Evolutionary conservation across 2,797 vertebrate species (phyloP).

Genomic region (Coracias cyanogaster): DNA sequence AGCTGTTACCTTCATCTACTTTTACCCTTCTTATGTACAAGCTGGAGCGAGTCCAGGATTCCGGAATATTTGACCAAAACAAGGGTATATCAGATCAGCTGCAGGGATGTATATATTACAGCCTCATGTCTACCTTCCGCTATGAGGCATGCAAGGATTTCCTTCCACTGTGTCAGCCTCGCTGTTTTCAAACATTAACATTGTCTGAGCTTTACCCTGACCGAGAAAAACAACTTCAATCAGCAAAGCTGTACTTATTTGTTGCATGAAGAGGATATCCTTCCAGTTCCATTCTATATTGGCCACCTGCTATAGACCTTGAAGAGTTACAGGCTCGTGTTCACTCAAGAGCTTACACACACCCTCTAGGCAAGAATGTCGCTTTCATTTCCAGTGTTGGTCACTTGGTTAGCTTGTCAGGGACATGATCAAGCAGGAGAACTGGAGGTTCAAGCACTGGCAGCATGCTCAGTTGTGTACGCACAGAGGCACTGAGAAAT

Average conservation of each 20-base stretch:
- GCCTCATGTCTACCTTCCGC: constrained; percentile 40
- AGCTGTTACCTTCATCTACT: constrained; percentile 9
- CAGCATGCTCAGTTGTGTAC: fast-evolving
- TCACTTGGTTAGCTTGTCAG: not conserved
- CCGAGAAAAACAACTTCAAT: constrained; percentile 54
- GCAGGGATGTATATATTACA: constrained; percentile 42
- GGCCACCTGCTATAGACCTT: constrained; percentile 40
- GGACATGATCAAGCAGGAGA: not conserved
- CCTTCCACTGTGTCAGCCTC: constrained; percentile 63
- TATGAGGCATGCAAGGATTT: constrained; percentile 65
- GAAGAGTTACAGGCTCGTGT: not conserved
- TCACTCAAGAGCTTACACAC: not conserved
- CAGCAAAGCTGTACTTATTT: constrained; percentile 45
- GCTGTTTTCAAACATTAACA: constrained; percentile 22
- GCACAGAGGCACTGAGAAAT: not conserved
- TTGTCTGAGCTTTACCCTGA: constrained; percentile 61
- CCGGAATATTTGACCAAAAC: not conserved
- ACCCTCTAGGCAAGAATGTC: not conserved
- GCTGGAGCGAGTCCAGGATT: constrained; percentile 48
- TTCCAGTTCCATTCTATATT: constrained; percentile 55
- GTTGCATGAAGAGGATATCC: constrained; percentile 67
- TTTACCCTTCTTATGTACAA: not conserved
- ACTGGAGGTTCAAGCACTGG: not conserved
- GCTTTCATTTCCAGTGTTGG: not conserved
- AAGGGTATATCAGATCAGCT: constrained; percentile 42